Evolutionary conservation across 2,113 vertebrate genomes (phyloP), one percentile per base, ranked within the genome.

Genomic region (Chaetorhynchus papuensis): DNA sequence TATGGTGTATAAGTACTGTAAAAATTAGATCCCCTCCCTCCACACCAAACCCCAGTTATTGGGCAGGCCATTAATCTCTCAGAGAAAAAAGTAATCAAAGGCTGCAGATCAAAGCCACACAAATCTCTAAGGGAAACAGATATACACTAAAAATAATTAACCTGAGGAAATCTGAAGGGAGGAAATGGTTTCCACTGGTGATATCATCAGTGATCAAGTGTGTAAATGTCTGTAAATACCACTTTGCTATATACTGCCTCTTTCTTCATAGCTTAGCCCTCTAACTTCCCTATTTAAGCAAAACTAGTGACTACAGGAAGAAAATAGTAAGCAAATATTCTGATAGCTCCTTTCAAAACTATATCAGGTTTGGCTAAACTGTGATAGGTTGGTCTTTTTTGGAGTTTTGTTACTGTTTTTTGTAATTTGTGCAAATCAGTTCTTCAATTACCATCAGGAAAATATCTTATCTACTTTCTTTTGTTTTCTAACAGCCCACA

Each of bases 71-170:
- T 72, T 71, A 53, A 72, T 69, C 20, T 94, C 57, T 79, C 63
- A 61, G 14, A 91, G 26, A 41, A 64, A 87, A 83, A 89, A 70
- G 20, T 19, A 83, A 57, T 28, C 33, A 89, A 92, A 82, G 7
- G 17, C 53, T 89, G n/a, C 49, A 89, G 63, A 64, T 68, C 39
- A 95, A 89, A 91, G 28, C 15, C n/a, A 56, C 35, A 84, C 6
- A 65, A 60, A 84, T 47, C 23, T 56, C 61, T 41, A 69, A 78
- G 19, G 28, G 47, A 76, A 85, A 89, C 20, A 64, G 14, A 69
- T 85, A 69, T 89, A 87, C 57, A 87, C 12, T 65, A 79, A 95
- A 94, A 87, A 79, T 49, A 87, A 87, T 47, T 64, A 89, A 82
- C 70, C 35, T 76, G 20, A 1, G 0, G 70, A 91, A 87, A 95